Conservation (phyloP, 1,140 invertebrate species). For the Macrosteles quadrilineatus region DNA sequence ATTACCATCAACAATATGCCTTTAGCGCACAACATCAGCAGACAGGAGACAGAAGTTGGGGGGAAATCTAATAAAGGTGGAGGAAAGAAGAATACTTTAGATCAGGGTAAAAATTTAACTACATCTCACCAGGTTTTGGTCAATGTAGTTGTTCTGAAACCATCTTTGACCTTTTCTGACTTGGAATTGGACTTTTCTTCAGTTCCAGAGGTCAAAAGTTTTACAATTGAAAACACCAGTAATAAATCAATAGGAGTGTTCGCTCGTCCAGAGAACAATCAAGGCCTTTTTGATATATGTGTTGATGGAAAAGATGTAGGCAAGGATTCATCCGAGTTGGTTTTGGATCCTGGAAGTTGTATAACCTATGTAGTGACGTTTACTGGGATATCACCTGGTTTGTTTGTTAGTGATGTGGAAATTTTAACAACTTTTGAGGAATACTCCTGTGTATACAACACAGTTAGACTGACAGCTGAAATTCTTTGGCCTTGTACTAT, state of each 20-base stretch:
- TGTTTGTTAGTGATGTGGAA: background rate
- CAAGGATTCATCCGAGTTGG: background rate
- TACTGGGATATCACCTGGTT: background rate
- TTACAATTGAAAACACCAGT: background rate
- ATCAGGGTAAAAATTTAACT: background rate
- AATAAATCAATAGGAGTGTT: background rate
- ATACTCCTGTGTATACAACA: background rate
- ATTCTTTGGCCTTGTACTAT: too few species aligned
- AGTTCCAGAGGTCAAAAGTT: background rate
- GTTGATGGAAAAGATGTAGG: background rate
- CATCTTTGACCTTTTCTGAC: background rate
- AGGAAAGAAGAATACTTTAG: background rate
- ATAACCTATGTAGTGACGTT: background rate
- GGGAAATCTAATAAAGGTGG: background rate
- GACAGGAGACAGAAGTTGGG: background rate
- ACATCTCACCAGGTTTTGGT: background rate
- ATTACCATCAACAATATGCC: constrained; percentile 25
- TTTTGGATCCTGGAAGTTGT: background rate
- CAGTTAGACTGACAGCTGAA: background rate
- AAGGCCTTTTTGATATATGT: background rate
- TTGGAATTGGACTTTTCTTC: background rate
- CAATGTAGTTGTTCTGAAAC: constrained; percentile 12
- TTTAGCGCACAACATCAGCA: background rate
- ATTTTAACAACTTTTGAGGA: background rate
- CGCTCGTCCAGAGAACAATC: background rate